Evolutionary conservation across 2,888 invertebrate genomes (phyloP).

Genomic region (Lepidocyrtinus sp.): DNA sequence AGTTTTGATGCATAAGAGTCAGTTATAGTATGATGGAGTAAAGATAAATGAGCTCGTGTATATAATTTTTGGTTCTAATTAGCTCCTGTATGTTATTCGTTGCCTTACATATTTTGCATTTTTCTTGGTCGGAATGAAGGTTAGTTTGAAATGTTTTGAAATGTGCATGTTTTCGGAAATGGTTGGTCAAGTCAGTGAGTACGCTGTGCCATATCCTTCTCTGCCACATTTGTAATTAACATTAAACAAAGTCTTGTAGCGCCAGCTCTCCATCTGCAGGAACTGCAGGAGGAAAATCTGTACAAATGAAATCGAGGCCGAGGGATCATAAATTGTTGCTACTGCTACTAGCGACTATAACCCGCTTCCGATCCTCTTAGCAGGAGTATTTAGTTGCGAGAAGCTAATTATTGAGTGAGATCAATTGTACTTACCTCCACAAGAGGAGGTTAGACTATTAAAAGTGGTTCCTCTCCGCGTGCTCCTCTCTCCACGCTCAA

Average conservation of each 20-base stretch:
- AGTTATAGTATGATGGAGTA: not conserved
- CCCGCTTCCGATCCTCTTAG: constrained; percentile 42
- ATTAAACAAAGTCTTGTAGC: not conserved
- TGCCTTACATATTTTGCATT: no score
- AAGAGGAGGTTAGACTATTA: not conserved
- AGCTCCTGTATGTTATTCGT: no score
- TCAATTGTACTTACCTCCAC: constrained; percentile 2
- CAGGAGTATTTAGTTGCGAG: not conserved
- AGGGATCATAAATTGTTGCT: constrained; percentile 13
- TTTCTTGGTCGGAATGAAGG: no score
- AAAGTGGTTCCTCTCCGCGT: constrained; percentile 12
- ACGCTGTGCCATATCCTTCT: constrained; percentile 1
- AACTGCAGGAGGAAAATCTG: constrained; percentile 30
- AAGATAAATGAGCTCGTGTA: no score
- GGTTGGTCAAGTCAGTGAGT: not conserved
- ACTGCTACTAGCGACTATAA: constrained; percentile 5
- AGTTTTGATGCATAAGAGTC: constrained; percentile 6
- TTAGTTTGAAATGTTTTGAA: constrained; percentile 6
- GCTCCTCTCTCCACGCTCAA: constrained; percentile 25
- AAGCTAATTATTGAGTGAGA: not conserved
- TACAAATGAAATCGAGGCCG: constrained; percentile 54
- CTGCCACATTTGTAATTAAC: not conserved
- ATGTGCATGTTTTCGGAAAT: not conserved
- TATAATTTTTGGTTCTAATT: no score
- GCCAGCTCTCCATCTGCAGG: constrained; percentile 37